Conservation (phyloP, 2,797 vertebrate genomes). For the Synanceia verrucosa region DNA sequence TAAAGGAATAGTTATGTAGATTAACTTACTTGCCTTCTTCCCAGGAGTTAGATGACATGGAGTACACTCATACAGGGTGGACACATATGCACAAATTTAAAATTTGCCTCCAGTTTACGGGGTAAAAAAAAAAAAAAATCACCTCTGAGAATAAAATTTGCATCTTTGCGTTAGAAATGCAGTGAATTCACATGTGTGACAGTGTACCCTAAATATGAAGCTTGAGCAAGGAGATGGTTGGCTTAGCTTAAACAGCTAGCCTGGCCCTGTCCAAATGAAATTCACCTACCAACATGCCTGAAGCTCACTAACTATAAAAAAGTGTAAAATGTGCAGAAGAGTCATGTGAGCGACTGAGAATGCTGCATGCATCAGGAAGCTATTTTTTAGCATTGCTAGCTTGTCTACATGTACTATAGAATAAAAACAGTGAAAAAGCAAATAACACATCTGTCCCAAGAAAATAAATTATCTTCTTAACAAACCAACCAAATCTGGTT, state of each 20-base stretch:
- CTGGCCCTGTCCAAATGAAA: background rate
- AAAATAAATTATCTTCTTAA: background rate
- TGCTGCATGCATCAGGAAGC: background rate
- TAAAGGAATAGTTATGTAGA: background rate
- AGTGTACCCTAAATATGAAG: background rate
- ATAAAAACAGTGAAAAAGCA: background rate
- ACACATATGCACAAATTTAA: too few relatives aligned
- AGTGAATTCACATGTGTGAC: too few relatives aligned
- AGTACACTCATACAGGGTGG: too few relatives aligned
- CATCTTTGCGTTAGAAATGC: too few relatives aligned
- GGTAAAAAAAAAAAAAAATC: too few relatives aligned
- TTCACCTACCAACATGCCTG: background rate
- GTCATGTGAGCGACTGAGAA: background rate
- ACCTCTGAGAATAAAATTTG: too few relatives aligned
- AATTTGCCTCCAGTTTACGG: too few relatives aligned
- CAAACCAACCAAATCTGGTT: background rate
- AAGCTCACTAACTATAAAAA: background rate
- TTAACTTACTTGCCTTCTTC: background rate
- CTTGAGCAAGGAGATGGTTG: background rate
- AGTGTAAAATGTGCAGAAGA: background rate
- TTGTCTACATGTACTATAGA: background rate
- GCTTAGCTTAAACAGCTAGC: slow-evolving; percentile 1
- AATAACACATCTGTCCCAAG: background rate
- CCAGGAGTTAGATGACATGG: background rate
- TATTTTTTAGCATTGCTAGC: background rate